Percentiles rank a stretch among this genome's conserved stretches.
phyloP scores from a whole-genome alignment of 2,113 vertebrate genomes.

The Dissostichus mawsoni region DNA sequence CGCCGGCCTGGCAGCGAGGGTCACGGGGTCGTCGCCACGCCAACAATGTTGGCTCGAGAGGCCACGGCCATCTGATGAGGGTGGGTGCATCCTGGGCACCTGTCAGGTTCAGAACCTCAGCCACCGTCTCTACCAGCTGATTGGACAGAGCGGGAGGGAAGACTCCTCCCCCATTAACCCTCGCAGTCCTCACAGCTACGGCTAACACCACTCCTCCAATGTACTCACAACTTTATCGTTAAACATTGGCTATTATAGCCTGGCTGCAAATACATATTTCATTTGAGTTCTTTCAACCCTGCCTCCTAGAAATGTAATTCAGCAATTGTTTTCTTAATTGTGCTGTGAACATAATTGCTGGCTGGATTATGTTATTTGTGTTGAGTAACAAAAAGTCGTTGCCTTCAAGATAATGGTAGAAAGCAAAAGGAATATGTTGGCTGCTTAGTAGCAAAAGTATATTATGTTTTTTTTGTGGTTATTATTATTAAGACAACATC shows the following conservation, averaged over 20 bases:
- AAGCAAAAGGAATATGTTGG: neutral
- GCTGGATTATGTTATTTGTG: neutral
- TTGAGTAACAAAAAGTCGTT: neutral
- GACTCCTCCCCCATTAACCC: constrained; percentile 89
- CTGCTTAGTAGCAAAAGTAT: neutral
- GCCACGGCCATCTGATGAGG: constrained; percentile 82
- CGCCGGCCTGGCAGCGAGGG: neutral
- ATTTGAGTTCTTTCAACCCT: neutral
- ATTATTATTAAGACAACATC: too few relatives aligned
- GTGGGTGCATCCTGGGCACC: constrained; percentile 90
- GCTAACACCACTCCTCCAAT: constrained; percentile 74
- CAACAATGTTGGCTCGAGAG: constrained; percentile 24
- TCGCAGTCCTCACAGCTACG: constrained; percentile 91
- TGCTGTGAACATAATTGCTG: neutral
- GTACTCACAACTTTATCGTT: neutral
- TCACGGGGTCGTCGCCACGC: constrained; percentile 78
- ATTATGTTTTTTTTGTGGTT: neutral
- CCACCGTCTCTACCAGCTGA: constrained; percentile 91
- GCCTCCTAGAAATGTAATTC: neutral
- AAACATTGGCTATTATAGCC: neutral
- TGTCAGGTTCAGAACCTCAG: constrained; percentile 94
- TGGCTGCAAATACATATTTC: neutral
- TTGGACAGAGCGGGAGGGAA: constrained; percentile 83
- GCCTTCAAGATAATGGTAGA: neutral
- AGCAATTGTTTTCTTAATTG: neutral